Base-by-base conservation (phyloP, 1,140 invertebrate genomes). In the Hylaeus volcanicus region DNA sequence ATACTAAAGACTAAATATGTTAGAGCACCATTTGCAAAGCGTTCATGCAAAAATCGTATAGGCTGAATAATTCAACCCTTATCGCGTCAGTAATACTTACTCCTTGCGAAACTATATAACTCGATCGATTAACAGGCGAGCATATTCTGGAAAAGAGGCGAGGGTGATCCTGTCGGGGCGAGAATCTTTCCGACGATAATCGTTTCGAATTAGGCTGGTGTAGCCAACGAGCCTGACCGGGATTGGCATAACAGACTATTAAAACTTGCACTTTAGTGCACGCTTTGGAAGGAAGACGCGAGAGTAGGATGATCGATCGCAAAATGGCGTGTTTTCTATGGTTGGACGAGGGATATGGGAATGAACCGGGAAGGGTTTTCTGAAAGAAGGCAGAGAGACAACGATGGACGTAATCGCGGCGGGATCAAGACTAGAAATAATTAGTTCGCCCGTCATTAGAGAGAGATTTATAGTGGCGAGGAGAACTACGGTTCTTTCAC, bases 401-500 rank as follows among this genome's bases (percentile, higher is more conserved):
- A 74, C 15, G 51, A 37, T 64, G 51, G 71, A 56, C 70, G 68
- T 81, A 82, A 82, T 60, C 79, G 61, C 56, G 72, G 74, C 81
- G 71, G 70, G 71, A 78, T 85, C 64, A 61, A 56, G 74, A 53
- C 64, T 82, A 72, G 74, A 86, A 82, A 82, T 86, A 86, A 86
- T 86, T 86, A 86, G 79, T 74, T 71, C 26, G 73, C n/a, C 65
- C 55, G 74, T 85, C 83, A 82, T 86, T 85, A 86, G 60, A 45
- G 70, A 37, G 65, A 82, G 84, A 86, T 85, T 86, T 82, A 86
- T 86, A 43, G 79, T 56, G 41, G 45, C 68, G 53, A 43, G 43
- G 63, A 15, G 26, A 71, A 48, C 11, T 51, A 5, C 15, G 41
- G 51, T 53, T 53, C 39, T 61, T 81, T 81, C 64, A 9, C 56